Conservation (phyloP, 1,140 invertebrate species). For the Platyscapa corneri region DNA sequence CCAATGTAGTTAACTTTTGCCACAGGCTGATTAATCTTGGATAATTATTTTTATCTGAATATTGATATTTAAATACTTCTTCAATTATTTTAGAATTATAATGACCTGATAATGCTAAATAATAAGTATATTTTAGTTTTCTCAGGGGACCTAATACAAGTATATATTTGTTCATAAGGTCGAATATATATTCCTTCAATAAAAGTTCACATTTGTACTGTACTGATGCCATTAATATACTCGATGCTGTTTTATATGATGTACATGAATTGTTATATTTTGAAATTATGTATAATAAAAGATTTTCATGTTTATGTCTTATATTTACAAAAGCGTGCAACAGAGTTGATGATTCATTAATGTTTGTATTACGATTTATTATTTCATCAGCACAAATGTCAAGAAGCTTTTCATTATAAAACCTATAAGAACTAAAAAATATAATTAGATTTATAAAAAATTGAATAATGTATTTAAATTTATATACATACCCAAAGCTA, state of each 20-base stretch:
- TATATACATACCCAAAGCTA: background rate
- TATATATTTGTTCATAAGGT: no score
- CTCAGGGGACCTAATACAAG: no score
- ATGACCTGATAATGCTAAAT: background rate
- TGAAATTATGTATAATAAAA: background rate
- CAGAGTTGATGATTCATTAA: background rate
- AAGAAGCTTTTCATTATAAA: background rate
- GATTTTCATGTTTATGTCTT: background rate
- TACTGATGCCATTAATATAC: no score
- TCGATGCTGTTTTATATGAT: no score
- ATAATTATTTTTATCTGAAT: background rate
- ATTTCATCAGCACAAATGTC: background rate
- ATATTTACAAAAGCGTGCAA: background rate
- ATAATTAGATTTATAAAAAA: background rate
- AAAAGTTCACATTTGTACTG: no score
- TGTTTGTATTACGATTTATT: background rate
- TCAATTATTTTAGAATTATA: background rate
- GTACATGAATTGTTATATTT: background rate
- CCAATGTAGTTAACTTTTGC: background rate
- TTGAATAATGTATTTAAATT: background rate
- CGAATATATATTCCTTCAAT: no score
- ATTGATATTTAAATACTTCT: background rate
- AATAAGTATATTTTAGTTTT: background rate
- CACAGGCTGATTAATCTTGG: background rate
- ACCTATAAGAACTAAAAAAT: background rate